Base-by-base conservation (phyloP, 2,888 invertebrate species). In the Drosophila quinaria region DNA sequence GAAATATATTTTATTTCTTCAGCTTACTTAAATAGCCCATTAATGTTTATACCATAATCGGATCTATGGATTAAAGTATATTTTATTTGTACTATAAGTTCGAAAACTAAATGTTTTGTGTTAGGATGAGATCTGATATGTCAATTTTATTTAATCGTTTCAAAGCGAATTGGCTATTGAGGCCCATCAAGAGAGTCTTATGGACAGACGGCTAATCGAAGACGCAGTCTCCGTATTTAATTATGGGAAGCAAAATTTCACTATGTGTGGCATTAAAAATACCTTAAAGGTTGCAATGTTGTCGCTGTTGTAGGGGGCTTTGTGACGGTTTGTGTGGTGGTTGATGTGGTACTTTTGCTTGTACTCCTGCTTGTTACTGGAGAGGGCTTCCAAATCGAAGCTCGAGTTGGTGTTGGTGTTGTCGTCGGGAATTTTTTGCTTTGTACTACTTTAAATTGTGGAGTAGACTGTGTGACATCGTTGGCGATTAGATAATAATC, bases 281-380 rank as follows among this genome's bases (percentile, higher is more conserved):
- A 80, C 85, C 83, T 80, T 79, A 74, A 47, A 56, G 66, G 50
- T 69, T 71, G 75, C 46, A 67, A 22, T 65, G 78, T 71, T 71
- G 80, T 70, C 46, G 41, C 46, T 60, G 80, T 37, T 62, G 74
- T 63, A 50, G 70, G 41, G 55, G 74, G 35, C 55, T 67, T 80
- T 79, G 75, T 86, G 46, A 58, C 49, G 56, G 68, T 77, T 77
- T 69, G 74, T 67, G 92, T 90, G 89, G 37, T 37, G 13, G 37
- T 37, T 91, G 93, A 92, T 93, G 93, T 78, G 49, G 73, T 74
- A 49, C 69, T 84, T 55, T 78, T 81, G 44, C 70, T 79, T 55
- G 82, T 81, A 92, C 93, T 80, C 49, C 62, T 69, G 62, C 42
- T 52, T 54, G 58, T 60, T 46, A 59, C 54, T 42, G 65, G 49